Conservation (phyloP, 2,888 invertebrate species). For the Aporophyla nigra region DNA sequence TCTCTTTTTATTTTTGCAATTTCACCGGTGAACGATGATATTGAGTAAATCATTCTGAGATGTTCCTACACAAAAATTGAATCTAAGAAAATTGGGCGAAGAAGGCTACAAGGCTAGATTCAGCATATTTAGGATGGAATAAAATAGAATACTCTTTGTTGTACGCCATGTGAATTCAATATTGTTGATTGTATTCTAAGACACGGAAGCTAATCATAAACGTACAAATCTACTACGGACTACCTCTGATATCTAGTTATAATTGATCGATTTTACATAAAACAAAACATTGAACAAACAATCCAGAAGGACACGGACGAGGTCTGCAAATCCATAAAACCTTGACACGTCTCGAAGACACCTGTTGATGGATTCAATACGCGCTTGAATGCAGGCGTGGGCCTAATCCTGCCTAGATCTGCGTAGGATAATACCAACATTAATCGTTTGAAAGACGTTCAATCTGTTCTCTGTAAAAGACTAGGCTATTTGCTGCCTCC, state of each 20-base stretch:
- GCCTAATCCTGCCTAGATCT: conserved; percentile 72
- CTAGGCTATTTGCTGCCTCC: conserved; percentile 22
- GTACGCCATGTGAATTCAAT: background rate
- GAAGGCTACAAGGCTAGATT: conserved; percentile 1
- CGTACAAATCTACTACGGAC: background rate
- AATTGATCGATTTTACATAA: background rate
- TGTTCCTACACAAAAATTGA: conserved; percentile 2
- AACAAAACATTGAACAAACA: conserved; percentile 16
- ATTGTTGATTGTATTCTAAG: background rate
- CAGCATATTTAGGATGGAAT: background rate
- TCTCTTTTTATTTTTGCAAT: conserved; percentile 46
- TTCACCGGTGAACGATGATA: conserved; percentile 24
- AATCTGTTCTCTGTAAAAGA: conserved; percentile 52
- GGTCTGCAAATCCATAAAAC: conserved; percentile 33
- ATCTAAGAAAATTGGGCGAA: conserved; percentile 5
- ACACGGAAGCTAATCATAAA: background rate
- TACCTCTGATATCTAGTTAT: background rate
- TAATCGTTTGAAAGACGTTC: conserved; percentile 51
- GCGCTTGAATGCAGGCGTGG: conserved; percentile 63
- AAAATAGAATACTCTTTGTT: background rate
- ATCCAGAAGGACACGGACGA: conserved; percentile 36
- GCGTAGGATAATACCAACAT: conserved; percentile 71
- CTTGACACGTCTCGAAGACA: conserved; percentile 53
- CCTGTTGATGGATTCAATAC: conserved; percentile 49
- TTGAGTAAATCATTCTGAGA: conserved; percentile 21